Evolutionary conservation across 2,113 vertebrate genomes (phyloP), one percentile per base, ranked within the genome.

Genomic region (Centrocercus urophasianus): DNA sequence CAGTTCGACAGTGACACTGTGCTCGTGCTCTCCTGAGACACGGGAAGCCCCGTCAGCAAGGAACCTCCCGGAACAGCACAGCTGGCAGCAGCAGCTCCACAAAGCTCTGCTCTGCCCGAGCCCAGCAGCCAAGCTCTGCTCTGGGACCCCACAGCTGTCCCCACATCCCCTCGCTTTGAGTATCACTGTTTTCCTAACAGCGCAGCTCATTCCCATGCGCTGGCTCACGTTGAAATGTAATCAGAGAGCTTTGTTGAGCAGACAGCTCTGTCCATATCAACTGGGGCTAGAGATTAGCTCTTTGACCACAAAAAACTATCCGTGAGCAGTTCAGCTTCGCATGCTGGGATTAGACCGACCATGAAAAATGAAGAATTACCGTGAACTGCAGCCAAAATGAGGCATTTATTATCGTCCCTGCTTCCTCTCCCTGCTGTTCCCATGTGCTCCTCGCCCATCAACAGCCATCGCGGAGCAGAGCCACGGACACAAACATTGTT

Each of bases 121-220:
- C 30, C 17, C 18, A 8, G 11, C 16, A 77, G 57, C 32, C 32
- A 61, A 43, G 40, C 3, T 2, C 8, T 45, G 32, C 43, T 57
- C 76, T 21, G 30, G 19, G 27, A 48, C 5, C 32, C 34, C 21
- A 6, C 27, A 66, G 20, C 56, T 73, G 43, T 2, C 43, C 57
- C 47, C 19, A 38, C 1, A 2, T 9, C 32, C 32, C 36, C 6
- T 12, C 4, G 32, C 56, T n/a, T 11, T 32, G 18, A 20, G 32
- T 11, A n/a, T 59, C 17, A 14, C 11, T 8, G 13, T 3, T 50
- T 42, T 19, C 6, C 0, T 10, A 15, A 24, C 19, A n/a, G 32
- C 0, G 13, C 0, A 3, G 61, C 2, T 83, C 34, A 6, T 8
- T 74, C 25, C 63, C 66, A 18, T 25, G 6, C 1, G 2, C 9